Conservation (phyloP, 1,140 invertebrate genomes). For the Drosophila oshimai region DNA sequence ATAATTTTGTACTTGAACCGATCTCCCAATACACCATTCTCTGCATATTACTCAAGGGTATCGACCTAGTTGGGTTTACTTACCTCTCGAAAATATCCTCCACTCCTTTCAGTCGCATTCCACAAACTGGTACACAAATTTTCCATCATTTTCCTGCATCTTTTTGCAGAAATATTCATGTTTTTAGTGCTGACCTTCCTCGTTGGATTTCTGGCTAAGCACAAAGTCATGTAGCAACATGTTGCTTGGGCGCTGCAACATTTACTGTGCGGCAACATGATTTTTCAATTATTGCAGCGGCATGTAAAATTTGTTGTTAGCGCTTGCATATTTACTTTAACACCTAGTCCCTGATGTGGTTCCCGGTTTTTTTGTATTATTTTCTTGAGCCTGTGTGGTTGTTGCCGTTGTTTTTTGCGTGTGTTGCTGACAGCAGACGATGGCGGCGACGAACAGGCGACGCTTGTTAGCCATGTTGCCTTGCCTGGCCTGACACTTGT, state of each 20-base stretch:
- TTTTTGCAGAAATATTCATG: slow-evolving; percentile 11
- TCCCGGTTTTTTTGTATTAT: background rate
- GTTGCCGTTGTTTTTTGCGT: slow-evolving; percentile 28
- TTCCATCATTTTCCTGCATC: slow-evolving; percentile 17
- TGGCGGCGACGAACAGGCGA: slow-evolving; percentile 38
- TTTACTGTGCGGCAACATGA: slow-evolving; percentile 62
- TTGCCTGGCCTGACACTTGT: slow-evolving; percentile 55
- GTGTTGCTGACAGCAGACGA: slow-evolving; percentile 48
- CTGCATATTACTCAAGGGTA: background rate
- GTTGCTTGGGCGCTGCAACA: slow-evolving; percentile 35
- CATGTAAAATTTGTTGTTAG: slow-evolving; percentile 68
- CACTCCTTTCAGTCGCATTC: slow-evolving; percentile 2
- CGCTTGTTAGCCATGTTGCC: slow-evolving; percentile 68
- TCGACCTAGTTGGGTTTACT: background rate
- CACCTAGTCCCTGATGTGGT: slow-evolving; percentile 39
- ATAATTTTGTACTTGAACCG: too few relatives aligned
- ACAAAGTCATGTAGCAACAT: slow-evolving; percentile 63
- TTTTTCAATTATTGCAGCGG: slow-evolving; percentile 68
- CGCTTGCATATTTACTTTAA: slow-evolving; percentile 66
- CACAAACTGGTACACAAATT: background rate
- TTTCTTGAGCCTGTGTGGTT: too few relatives aligned
- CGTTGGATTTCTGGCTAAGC: slow-evolving; percentile 33
- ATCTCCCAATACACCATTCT: too few relatives aligned
- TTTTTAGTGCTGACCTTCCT: slow-evolving; percentile 23
- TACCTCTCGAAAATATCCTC: background rate